Evolutionary conservation across 1,140 invertebrate genomes (phyloP).

Genomic region (Vanessa tameamea): DNA sequence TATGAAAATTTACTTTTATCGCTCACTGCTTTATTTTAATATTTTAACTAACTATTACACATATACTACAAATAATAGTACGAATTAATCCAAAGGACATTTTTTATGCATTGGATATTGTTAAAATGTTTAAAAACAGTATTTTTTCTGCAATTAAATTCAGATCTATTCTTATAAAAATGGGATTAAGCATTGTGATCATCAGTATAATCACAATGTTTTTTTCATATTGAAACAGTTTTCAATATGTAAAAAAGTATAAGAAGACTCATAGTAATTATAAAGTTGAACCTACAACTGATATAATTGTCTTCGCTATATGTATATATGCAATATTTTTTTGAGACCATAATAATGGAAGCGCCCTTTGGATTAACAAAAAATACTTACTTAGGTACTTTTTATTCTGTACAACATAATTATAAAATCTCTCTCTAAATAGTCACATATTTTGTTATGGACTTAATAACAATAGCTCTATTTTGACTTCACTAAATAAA

Average conservation of each 20-base stretch:
- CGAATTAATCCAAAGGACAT: conserved; percentile 10
- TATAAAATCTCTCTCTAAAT: conserved; percentile 33
- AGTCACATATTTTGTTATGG: conserved; percentile 18
- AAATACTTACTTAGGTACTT: conserved; percentile 8
- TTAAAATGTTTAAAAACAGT: not conserved
- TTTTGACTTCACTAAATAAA: conserved; percentile 7
- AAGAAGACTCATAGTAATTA: too few relatives aligned
- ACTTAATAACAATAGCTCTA: conserved; percentile 15
- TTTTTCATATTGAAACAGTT: too few relatives aligned
- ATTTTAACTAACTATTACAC: conserved; percentile 14
- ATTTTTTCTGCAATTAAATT: too few relatives aligned
- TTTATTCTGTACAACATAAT: conserved; percentile 23
- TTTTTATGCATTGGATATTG: not conserved
- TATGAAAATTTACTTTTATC: conserved; percentile 6
- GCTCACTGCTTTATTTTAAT: conserved; percentile 6
- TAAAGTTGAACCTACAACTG: too few relatives aligned
- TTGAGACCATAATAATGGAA: conserved; percentile 1
- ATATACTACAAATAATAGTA: conserved; percentile 8
- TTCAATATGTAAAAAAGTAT: too few relatives aligned
- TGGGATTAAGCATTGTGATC: too few relatives aligned
- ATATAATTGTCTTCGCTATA: too few relatives aligned
- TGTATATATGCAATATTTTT: too few relatives aligned
- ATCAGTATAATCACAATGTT: too few relatives aligned
- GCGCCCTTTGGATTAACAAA: conserved; percentile 22
- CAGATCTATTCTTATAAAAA: too few relatives aligned